A percentile compares a stretch with the other conserved stretches of the same genome.
Evolutionary conservation across 2,797 vertebrate species (phyloP).

Genomic region (Pipistrellus nathusii): DNA sequence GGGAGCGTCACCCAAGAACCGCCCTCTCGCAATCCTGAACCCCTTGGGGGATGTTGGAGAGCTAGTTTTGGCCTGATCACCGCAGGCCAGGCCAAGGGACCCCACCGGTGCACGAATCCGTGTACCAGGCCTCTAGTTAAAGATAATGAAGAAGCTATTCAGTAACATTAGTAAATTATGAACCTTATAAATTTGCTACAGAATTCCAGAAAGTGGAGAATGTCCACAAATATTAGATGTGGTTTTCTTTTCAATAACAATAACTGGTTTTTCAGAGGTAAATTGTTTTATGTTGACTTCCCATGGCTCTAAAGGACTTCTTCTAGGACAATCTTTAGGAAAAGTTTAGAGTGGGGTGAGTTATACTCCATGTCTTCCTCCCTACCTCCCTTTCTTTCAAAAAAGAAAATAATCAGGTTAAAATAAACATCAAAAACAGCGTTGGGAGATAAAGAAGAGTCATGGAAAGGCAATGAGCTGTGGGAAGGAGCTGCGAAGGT

Average conservation of each 20-base stretch:
- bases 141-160: neutral
- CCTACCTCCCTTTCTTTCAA: neutral
- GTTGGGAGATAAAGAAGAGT: neutral
- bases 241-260: neutral
- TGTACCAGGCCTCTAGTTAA: neutral
- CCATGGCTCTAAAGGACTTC: neutral
- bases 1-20: too few species aligned
- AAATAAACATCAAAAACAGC: slow-evolving; percentile 28
- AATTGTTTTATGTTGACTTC: neutral
- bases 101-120: too few species aligned
- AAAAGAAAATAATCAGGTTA: slow-evolving; percentile 40
- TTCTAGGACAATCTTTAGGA: neutral
- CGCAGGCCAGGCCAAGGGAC: too few species aligned
- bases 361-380: neutral
- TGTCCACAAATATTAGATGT: too few species aligned
- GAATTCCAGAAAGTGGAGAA: neutral
- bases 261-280: neutral
- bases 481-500: neutral
- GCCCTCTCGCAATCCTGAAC: too few species aligned
- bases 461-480: neutral
- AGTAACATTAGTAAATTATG: neutral
- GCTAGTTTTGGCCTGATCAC: too few species aligned
- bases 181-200: neutral
- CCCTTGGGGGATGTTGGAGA: too few species aligned
- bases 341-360: neutral